A percentile compares a stretch with the other conserved stretches of the same genome.
Evolutionary conservation across 2,113 vertebrate species (phyloP).

Genomic region (Gorsachius goisagi): DNA sequence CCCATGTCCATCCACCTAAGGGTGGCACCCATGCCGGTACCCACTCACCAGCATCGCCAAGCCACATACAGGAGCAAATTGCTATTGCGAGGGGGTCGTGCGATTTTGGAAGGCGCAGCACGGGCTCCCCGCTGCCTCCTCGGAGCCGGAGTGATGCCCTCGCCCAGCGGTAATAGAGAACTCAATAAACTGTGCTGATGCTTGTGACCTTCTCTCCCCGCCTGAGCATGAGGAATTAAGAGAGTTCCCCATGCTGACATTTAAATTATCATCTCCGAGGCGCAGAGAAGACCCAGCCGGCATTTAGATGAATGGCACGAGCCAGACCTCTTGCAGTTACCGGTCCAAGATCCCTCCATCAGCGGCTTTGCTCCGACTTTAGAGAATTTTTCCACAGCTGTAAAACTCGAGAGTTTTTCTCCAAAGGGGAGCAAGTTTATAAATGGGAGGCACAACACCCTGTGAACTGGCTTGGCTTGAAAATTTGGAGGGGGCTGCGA

Average conservation of each 20-base stretch:
- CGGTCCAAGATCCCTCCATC: not conserved
- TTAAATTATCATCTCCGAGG: not conserved
- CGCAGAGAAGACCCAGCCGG: not conserved
- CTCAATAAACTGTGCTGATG: not conserved
- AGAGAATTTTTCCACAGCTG: not conserved
- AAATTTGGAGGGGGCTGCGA: not conserved
- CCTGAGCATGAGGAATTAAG: not conserved
- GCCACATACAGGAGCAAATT: not conserved
- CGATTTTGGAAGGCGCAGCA: not conserved
- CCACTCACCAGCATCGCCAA: not conserved
- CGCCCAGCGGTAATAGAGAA: not conserved
- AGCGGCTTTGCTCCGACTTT: not conserved
- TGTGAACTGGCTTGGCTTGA: rapidly evolving
- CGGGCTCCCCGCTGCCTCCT: not conserved
- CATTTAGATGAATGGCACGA: not conserved
- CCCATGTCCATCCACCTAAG: not conserved
- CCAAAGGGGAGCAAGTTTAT: not conserved
- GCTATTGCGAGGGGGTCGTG: not conserved
- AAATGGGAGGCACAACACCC: not conserved
- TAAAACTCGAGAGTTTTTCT: not conserved
- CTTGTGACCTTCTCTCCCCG: not conserved
- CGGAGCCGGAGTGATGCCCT: rapidly evolving
- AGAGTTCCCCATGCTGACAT: not conserved
- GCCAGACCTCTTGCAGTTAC: not conserved
- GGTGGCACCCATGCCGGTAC: rapidly evolving